Base-by-base conservation (phyloP, 2,797 vertebrate species). In the Staurois parvus region DNA sequence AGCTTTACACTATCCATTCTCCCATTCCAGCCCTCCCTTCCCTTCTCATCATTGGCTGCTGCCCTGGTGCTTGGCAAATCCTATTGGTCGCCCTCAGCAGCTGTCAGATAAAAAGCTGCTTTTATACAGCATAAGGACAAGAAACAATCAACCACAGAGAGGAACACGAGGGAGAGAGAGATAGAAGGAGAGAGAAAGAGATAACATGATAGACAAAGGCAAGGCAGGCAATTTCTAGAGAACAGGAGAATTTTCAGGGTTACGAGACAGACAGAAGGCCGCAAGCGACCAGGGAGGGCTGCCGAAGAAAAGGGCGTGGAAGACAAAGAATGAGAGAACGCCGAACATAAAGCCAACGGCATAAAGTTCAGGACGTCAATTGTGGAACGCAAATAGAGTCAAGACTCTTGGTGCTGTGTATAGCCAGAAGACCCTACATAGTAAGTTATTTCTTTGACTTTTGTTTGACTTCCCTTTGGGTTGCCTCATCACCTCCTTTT, bases 41-140 rank as follows among this genome's bases (percentile, higher is more conserved):
- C 67, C 2, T 24, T 45, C 15, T 11, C 6, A 0, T 26, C n/a
- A 84, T 84, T 84, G 76, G 76, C n/a, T 56, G 59, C 13, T 26
- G 26, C 37, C 37, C 19, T 40, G 74, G 24, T 0, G 30, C 26
- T 52, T 10, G n/a, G 24, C 6, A 5, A 56, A 28, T 67, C 37
- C 40, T 0, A 86, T 86, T 86, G 85, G 85, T 17, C 19, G 26
- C 2, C 1, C 24, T 68, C 28, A 45, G 76, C 59, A 72, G 67
- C 69, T 73, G 70, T 82, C 85, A 83, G 30, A 70, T 62, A n/a
- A 70, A 72, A 75, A 9, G 64, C 73, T 76, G 69, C 76, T 66
- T 83, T 84, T 83, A 69, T 87, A 28, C 79, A 56, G 72, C 76
- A 69, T 26, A 28, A 81, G 79, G 40, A 40, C 62, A 85, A 83